Conservation (phyloP, 2,113 vertebrate species). For the Channa maculata region DNA sequence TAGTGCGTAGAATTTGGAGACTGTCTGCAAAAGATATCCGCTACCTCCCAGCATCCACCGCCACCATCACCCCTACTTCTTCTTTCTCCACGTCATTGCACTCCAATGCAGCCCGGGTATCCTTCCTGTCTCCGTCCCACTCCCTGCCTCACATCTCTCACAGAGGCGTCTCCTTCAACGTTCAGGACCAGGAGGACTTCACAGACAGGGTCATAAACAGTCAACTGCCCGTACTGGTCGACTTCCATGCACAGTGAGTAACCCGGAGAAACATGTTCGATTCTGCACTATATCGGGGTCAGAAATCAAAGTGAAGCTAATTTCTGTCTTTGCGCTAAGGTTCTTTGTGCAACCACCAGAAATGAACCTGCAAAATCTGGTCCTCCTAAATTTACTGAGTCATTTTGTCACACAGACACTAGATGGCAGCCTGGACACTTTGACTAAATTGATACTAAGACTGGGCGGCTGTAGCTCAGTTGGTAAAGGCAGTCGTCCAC, state of each 20-base stretch:
- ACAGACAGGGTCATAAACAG: constrained; percentile 94
- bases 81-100: constrained; percentile 57
- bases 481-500: too few species aligned
- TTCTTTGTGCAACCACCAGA: too few species aligned
- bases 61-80: constrained; percentile 10
- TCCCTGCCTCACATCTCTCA: constrained; percentile 45
- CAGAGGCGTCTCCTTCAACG: constrained; percentile 86
- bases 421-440: too few species aligned
- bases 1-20: constrained; percentile 81
- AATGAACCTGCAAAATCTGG: too few species aligned
- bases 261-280: too few species aligned
- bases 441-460: too few species aligned
- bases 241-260: constrained; percentile 97
- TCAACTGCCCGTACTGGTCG: constrained; percentile 90
- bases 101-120: constrained; percentile 9
- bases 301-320: too few species aligned
- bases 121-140: constrained; percentile 62
- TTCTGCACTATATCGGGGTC: too few species aligned
- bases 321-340: too few species aligned
- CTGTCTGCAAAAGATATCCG: constrained; percentile 62
- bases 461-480: too few species aligned
- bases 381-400: too few species aligned
- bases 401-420: too few species aligned
- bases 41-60: constrained; percentile 40
- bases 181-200: constrained; percentile 95